phyloP scores from a whole-genome alignment of 2,888 invertebrate genomes.

The Pammene fasciana region DNA sequence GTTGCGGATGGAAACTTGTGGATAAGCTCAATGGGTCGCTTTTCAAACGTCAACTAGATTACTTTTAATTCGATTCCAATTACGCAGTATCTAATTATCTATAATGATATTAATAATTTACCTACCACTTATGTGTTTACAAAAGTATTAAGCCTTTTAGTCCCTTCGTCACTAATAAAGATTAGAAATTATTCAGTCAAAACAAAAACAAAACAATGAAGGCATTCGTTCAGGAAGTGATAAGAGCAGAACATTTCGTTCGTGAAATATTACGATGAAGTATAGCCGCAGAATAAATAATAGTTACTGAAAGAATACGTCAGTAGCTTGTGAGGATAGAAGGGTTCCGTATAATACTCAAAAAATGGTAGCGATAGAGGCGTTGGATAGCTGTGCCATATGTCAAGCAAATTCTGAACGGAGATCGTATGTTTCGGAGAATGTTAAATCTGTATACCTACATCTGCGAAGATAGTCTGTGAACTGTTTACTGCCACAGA shows the following conservation, averaged over 20 bases:
- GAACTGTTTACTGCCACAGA: too few relatives aligned
- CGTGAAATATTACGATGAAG: conserved; percentile 26
- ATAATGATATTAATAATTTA: too few relatives aligned
- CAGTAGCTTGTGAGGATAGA: not conserved
- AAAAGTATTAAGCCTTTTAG: too few relatives aligned
- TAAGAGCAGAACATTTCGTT: conserved; percentile 37
- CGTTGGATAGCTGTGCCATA: too few relatives aligned
- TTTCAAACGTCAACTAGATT: too few relatives aligned
- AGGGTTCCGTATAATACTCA: conserved; percentile 10
- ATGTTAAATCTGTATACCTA: too few relatives aligned
- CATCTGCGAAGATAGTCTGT: too few relatives aligned
- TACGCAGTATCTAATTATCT: too few relatives aligned
- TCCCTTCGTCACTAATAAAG: conserved; percentile 11
- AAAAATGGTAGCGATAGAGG: not conserved
- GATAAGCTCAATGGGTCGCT: conserved; percentile 33
- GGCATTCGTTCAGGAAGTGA: conserved; percentile 34
- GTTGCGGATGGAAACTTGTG: conserved; percentile 50
- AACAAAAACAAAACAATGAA: conserved; percentile 22
- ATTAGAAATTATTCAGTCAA: conserved; percentile 30
- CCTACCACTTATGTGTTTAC: too few relatives aligned
- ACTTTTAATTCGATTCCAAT: too few relatives aligned
- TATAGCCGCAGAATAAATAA: conserved; percentile 6
- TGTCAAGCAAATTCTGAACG: too few relatives aligned
- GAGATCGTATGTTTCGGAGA: too few relatives aligned
- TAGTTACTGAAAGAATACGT: not conserved